These are phyloP conservation scores for Hyles euphorbiae DNA, from an alignment of 1,140 invertebrate species.

Conservation along the genomic window DNA sequence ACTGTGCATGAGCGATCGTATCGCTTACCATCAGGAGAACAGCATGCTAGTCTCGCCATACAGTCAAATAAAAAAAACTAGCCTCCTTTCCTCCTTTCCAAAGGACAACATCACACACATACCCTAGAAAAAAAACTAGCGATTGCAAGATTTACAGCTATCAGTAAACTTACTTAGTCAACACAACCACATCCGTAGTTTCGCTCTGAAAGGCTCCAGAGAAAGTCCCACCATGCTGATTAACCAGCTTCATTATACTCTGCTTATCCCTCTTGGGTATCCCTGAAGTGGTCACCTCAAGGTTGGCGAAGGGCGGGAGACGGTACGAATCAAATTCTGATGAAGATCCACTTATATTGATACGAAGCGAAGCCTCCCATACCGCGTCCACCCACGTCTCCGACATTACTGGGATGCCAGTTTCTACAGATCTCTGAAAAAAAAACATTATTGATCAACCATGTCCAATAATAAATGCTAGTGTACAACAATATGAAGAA, in stretches of 20 bases:
- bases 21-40: too few species aligned
- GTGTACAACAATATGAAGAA: neutral
- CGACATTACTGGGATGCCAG: constrained; percentile 85
- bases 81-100: too few species aligned
- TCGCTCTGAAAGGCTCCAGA: constrained; percentile 74
- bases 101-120: too few species aligned
- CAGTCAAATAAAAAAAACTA: too few species aligned
- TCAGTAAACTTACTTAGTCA: constrained; percentile 67
- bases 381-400: constrained; percentile 86
- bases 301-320: constrained; percentile 87
- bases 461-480: neutral
- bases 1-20: too few species aligned
- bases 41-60: too few species aligned
- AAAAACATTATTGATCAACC: neutral
- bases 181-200: constrained; percentile 74
- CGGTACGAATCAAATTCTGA: constrained; percentile 79
- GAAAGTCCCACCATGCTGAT: constrained; percentile 82
- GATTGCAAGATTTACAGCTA: neutral
- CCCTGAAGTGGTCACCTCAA: constrained; percentile 88
- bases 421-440: constrained; percentile 82
- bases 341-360: constrained; percentile 80
- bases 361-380: constrained; percentile 82
- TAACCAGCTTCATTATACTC: constrained; percentile 82
- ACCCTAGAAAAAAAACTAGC: too few species aligned
- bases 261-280: constrained; percentile 80